Base-by-base conservation (phyloP, 2,888 invertebrate species). In the Vanessa cardui region DNA sequence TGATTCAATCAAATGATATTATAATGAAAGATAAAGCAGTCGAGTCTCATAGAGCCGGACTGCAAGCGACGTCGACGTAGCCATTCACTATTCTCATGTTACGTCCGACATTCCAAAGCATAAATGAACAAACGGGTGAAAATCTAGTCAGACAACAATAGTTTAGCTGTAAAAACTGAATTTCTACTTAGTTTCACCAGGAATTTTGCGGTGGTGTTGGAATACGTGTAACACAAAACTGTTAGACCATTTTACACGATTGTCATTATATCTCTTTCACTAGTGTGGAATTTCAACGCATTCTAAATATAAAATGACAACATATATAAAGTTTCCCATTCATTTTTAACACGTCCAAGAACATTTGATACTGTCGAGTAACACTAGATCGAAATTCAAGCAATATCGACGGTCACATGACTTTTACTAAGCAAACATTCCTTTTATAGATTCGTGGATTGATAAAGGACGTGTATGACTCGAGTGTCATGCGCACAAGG, bases 31-130 rank as follows among this genome's bases (percentile, higher is more conserved):
- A 56, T 33, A 60, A 46, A 65, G 68, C 49, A 61, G 58, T 69
- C 70, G 62, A 70, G 74, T 86, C 84, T 84, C 84, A 77, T 73
- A 82, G 84, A 50, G 39, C 50, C 60, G 74, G 70, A 73, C 71
- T 72, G 72, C 74, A 72, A 72, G 67, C 75, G 78, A 77, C 79
- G 79, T 80, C 52, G 47, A 49, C 77, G 76, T 78, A 77, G 54
- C 78, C 76, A 80, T 77, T 83, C 80, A 77, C 83, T 76, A 79
- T 83, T 86, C 83, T 89, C 83, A 77, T 77, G 77, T 89, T 87
- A 84, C 66, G 71, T 46, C 62, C 54, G 58, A 73, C 77, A 72
- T 77, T 78, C 78, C 78, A 79, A 76, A 75, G 71, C 68, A 63
- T 60, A 21, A 39, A 58, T 46, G 31, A 56, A 63, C 60, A 66